phyloP scores from a whole-genome alignment of 2,888 invertebrate species.

The Andrena bucephala region DNA sequence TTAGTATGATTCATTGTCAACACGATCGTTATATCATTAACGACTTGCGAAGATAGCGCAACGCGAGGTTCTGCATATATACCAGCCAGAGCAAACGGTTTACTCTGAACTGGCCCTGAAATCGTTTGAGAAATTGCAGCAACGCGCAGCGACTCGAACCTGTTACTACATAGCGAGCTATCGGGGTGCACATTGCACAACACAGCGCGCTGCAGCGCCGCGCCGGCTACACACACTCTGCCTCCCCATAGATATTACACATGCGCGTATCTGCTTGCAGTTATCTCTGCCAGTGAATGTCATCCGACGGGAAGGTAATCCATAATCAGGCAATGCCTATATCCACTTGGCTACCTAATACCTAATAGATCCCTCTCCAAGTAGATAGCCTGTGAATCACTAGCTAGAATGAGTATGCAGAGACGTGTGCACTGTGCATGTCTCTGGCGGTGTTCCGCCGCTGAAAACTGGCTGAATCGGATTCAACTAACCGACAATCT shows the following conservation, averaged over 20 bases:
- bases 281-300: slow-evolving; percentile 74
- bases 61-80: neutral
- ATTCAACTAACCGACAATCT: slow-evolving; percentile 23
- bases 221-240: slow-evolving; percentile 57
- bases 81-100: no score
- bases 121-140: slow-evolving; percentile 24
- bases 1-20: neutral
- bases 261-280: slow-evolving; percentile 63
- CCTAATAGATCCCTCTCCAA: slow-evolving; percentile 69
- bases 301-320: slow-evolving; percentile 72
- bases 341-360: slow-evolving; percentile 69
- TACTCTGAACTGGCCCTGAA: neutral
- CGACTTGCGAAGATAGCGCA: neutral
- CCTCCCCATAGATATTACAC: slow-evolving; percentile 63
- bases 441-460: slow-evolving; percentile 49
- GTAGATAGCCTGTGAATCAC: slow-evolving; percentile 70
- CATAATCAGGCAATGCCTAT: slow-evolving; percentile 74
- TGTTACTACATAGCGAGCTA: slow-evolving; percentile 47
- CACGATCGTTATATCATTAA: neutral
- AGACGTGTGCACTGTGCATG: slow-evolving; percentile 34
- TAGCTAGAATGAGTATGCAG: slow-evolving; percentile 54
- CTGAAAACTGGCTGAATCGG: slow-evolving; percentile 52
- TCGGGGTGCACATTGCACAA: slow-evolving; percentile 30
- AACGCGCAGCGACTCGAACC: slow-evolving; percentile 37
- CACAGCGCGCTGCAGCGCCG: neutral